These are phyloP conservation scores for Danio aesculapii DNA, from an alignment of 2,797 vertebrate species.

Conservation along the genomic window DNA sequence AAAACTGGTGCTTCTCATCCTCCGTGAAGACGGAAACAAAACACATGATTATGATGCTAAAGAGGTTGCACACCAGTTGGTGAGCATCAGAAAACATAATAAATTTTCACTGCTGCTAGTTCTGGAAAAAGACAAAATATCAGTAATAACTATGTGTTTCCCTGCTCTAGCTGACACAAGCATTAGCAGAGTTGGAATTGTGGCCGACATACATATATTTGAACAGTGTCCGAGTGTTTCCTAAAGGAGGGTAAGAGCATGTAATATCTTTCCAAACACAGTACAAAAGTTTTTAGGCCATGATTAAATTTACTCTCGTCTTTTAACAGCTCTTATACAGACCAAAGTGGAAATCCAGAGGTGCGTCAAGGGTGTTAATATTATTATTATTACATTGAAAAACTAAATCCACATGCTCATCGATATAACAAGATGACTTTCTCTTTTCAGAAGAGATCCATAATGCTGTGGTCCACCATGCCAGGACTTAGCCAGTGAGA, in stretches of 20 bases:
- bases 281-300: background rate
- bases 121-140: background rate
- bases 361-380: background rate
- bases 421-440: background rate
- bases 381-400: background rate
- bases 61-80: conserved; percentile 73
- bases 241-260: conserved; percentile 65
- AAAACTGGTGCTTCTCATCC: conserved; percentile 64
- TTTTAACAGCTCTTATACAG: background rate
- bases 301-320: background rate
- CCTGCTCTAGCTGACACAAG: conserved; percentile 63
- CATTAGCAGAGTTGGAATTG: conserved; percentile 36
- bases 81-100: conserved; percentile 50
- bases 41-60: conserved; percentile 61
- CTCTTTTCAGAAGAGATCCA: background rate
- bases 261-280: background rate
- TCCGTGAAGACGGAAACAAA: conserved; percentile 48
- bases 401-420: background rate
- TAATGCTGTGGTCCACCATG: background rate
- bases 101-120: background rate
- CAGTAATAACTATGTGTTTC: conserved; percentile 53
- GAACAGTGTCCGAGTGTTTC: conserved; percentile 66
- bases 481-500: conserved; percentile 13
- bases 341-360: background rate
- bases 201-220: conserved; percentile 46